Conservation (phyloP, 2,888 invertebrate species). For the Alcis repandata region DNA sequence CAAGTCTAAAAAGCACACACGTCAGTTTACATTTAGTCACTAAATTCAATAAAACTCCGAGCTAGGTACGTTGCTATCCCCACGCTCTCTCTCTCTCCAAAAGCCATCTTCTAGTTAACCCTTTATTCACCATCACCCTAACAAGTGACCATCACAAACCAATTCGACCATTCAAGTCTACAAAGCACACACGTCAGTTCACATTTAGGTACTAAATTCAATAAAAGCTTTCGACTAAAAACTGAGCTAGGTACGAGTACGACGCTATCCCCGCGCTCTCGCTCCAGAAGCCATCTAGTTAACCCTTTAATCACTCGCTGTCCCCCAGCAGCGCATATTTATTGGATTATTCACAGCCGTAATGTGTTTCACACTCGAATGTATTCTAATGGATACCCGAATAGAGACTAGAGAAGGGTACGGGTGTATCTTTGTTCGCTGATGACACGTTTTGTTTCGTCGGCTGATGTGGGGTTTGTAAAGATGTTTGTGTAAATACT, state of each 20-base stretch:
- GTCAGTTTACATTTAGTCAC: too few species aligned
- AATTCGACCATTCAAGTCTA: too few species aligned
- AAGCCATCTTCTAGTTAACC: background rate
- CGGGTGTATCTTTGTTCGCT: conserved; percentile 14
- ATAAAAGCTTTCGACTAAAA: background rate
- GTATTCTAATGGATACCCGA: conserved; percentile 61
- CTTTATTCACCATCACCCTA: background rate
- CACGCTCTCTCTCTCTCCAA: conserved; percentile 6
- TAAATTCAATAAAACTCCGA: background rate
- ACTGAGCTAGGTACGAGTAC: background rate
- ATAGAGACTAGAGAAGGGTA: conserved; percentile 23
- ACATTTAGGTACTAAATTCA: background rate
- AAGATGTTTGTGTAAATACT: conserved; percentile 21
- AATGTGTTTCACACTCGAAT: conserved; percentile 64
- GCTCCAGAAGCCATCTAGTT: conserved; percentile 39
- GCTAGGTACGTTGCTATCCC: background rate
- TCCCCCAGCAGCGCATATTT: conserved; percentile 55
- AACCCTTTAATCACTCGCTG: conserved; percentile 52
- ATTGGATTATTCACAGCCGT: conserved; percentile 57
- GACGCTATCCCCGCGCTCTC: conserved; percentile 4
- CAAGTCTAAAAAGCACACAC: too few species aligned
- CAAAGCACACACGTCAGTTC: too few species aligned
- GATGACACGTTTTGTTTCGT: conserved; percentile 20
- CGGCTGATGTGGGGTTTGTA: conserved; percentile 12
- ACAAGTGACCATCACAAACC: too few species aligned